phyloP scores from a whole-genome alignment of 2,888 invertebrate genomes.

The Lypha dubia region DNA sequence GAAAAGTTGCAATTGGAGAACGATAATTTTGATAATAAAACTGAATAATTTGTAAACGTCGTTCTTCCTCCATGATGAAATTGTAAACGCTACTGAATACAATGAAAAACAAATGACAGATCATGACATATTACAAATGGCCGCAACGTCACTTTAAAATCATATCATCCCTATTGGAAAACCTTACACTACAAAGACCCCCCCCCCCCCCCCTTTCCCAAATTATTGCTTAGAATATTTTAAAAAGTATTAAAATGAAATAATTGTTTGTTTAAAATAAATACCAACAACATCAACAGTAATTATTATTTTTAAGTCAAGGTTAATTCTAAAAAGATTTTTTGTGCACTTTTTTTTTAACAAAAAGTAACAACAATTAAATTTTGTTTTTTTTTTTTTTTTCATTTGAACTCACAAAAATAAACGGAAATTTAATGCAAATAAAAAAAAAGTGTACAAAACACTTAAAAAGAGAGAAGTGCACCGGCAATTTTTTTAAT shows the following conservation, averaged over 20 bases:
- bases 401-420: background rate
- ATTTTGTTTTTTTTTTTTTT: conserved; percentile 15
- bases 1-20: too few relatives aligned
- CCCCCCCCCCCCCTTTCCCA: background rate
- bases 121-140: too few relatives aligned
- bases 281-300: conserved; percentile 21
- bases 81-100: too few relatives aligned
- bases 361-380: conserved; percentile 42
- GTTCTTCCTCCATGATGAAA: too few relatives aligned
- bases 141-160: too few relatives aligned
- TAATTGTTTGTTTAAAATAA: conserved; percentile 4
- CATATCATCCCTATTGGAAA: too few relatives aligned
- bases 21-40: too few relatives aligned
- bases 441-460: conserved; percentile 8
- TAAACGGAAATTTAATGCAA: conserved; percentile 46
- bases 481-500: background rate
- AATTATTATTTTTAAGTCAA: conserved; percentile 55
- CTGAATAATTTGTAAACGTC: too few relatives aligned
- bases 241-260: conserved; percentile 12
- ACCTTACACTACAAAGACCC: too few relatives aligned
- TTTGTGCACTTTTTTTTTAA: conserved; percentile 26
- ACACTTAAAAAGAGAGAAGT: background rate
- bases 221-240: conserved; percentile 27
- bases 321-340: conserved; percentile 62
- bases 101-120: too few relatives aligned